Evolutionary conservation across 2,888 invertebrate genomes (phyloP), one percentile per base, ranked within the genome.

Genomic region (Melanostoma scalare): DNA sequence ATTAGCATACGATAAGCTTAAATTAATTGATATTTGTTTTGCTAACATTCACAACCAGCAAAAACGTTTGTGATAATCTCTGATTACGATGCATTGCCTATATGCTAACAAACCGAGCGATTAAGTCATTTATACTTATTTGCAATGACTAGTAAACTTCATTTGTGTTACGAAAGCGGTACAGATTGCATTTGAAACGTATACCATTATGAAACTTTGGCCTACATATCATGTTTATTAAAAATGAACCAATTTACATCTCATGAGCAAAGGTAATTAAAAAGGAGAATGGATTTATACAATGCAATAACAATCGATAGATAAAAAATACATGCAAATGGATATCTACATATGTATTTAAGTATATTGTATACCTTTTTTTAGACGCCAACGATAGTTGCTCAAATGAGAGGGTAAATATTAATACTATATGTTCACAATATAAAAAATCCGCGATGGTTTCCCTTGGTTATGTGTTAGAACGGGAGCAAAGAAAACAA

Each of bases 1-100:
- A 33, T 35, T 56, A 30, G 35, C 52, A 69, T 42, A 69, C 55
- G 46, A 65, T 80, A 80, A 80, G 75, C 75, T 53, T 58, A 46
- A 69, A 69, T 80, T 80, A 80, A 75, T 80, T 80, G 69, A 65
- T 80, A 67, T 76, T 76, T 58, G 65, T 65, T 71, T 53, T 71
- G 76, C 53, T 46, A 35, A 58, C 56, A 69, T 38, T 30, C 30
- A 38, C 30, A 33, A 50, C 58, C 9, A 58, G 63, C 46, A 60
- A 74, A 60, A 71, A 30, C 40, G 31, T 42, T 71, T 75, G 52
- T 50, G 50, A 31, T 31, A 55, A 50, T 56, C 58, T 20, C 31
- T 69, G 48, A 60, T 55, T 46, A 68, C 10, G 48, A 46, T 61
- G 52, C 42, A 36, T 52, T 55, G 35, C 36, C 31, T 36, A 36